Percentiles rank a stretch among this genome's conserved stretches.
Conservation (phyloP, 2,888 invertebrate species). For the Aphodius granarius region DNA sequence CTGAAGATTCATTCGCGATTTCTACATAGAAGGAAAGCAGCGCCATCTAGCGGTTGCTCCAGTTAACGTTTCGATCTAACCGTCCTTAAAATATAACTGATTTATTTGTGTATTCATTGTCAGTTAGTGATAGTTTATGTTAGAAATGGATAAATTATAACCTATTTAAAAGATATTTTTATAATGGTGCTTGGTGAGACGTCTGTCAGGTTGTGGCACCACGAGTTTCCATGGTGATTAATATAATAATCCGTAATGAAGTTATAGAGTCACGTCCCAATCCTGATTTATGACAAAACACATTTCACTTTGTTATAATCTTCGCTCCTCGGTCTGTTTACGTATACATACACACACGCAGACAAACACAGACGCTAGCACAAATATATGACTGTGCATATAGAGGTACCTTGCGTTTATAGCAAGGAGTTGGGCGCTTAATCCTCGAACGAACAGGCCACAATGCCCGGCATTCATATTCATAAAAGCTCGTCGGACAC, state of each 20-base stretch:
- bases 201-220: constrained; percentile 5
- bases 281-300: constrained; percentile 53
- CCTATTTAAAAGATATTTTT: neutral
- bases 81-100: no score
- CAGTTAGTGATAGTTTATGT: constrained; percentile 5
- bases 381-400: neutral
- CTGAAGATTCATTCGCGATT: no score
- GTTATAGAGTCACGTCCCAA: constrained; percentile 53
- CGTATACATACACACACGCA: constrained; percentile 39
- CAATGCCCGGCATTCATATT: constrained; percentile 50
- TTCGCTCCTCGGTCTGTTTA: constrained; percentile 42
- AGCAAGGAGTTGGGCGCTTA: constrained; percentile 15
- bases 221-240: constrained; percentile 44
- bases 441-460: constrained; percentile 36
- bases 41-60: no score
- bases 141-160: neutral
- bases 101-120: no score
- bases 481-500: constrained; percentile 45
- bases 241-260: constrained; percentile 55
- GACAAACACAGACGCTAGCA: neutral
- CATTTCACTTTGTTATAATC: constrained; percentile 48
- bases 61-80: no score
- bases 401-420: neutral
- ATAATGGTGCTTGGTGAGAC: constrained; percentile 2
- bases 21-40: no score